Base-by-base conservation (phyloP, 2,797 vertebrate genomes). In the Lagocephalus sceleratus region DNA sequence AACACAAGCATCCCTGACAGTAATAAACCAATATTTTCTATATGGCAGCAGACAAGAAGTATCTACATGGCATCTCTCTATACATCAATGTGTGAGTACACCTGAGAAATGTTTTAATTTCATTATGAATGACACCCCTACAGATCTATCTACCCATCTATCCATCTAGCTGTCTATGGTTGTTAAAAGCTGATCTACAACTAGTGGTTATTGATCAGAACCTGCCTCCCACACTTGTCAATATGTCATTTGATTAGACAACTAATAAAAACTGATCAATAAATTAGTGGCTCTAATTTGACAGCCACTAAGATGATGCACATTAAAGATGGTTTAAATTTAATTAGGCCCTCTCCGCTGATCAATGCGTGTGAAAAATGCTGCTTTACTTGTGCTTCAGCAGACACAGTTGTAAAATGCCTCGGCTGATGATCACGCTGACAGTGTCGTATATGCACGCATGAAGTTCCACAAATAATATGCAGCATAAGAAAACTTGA, bases 241-340 rank as follows among this genome's bases (percentile, higher is more conserved):
- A 85, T 85, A 66, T 52, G 43, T 80, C 76, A 86, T 83, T 80
- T 75, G 57, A 86, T 82, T 86, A 79, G 76, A 84, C 15, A 60
- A 78, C 75, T 77, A 80, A 85, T 83, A 82, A 85, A 86, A 80
- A 79, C 68, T 58, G 79, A 85, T 88, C 63, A 81, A 82, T 86
- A 78, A 85, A 85, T 86, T 83, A 78, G 63, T 57, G 61, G 66
- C 66, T 68, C 54, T 80, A 83, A 85, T 84, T 71, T 81, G 84
- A 83, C 81, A 85, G 76, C 61, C 70, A 64, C 79, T 77, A 73
- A 81, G 73, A 69, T 59, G 68, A 68, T 62, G 51, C 61, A 70
- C 68, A 57, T 14, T 62, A 66, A 63, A 72, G 69, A 14, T 32
- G 63, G 70, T 60, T 79, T 83, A 67, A 72, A 82, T 82, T n/a